Base-by-base conservation (phyloP, 2,888 invertebrate species). In the Steinernema hermaphroditum region DNA sequence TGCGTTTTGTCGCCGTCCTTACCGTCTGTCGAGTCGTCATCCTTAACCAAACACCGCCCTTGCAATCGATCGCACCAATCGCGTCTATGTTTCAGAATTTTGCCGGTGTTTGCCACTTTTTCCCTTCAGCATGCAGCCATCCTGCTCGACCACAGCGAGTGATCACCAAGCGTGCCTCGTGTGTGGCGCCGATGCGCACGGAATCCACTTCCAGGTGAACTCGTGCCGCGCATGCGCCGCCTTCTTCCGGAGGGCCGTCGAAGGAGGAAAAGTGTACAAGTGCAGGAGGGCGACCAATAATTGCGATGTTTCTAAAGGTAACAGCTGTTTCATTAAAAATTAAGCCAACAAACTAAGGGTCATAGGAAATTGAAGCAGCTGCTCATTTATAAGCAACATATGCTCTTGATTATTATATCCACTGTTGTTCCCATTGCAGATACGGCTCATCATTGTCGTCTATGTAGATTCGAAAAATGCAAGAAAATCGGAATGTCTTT, bases 191-290 rank as follows among this genome's bases (percentile, higher is more conserved):
- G 44, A 69, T 41, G 72, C 72, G 19, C 68, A 72, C 29, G 72
- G 72, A 2, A 49, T 72, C 32, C 72, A 72, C 70, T 72, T 72
- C 34, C 69, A 72, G 72, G 72, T 69, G 41, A 69, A 69, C 29
- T 69, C 72, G 0, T 72, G 72, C 41, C 69, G 72, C 37, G 72
- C 72, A 14, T 72, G 72, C 49, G 72, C 72, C 49, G 72, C 72
- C 19, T 72, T 72, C 44, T 72, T 54, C 29, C 37, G 72, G 1
- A 27, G 72, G 19, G 41, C 72, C 34, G 54, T 41, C 14, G 68
- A 72, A n/a, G 43, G 34, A 9, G 68, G 68, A 19, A 14, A 68
- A 14, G 34, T 29, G 22, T 72, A 72, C 49, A 68, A 69, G 62
- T 72, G 72, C 41, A 37, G 68, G n/a, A 54, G 72, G 34, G 72